Evolutionary conservation across 1,140 invertebrate species (phyloP).

Genomic region (Tribolium castaneum): DNA sequence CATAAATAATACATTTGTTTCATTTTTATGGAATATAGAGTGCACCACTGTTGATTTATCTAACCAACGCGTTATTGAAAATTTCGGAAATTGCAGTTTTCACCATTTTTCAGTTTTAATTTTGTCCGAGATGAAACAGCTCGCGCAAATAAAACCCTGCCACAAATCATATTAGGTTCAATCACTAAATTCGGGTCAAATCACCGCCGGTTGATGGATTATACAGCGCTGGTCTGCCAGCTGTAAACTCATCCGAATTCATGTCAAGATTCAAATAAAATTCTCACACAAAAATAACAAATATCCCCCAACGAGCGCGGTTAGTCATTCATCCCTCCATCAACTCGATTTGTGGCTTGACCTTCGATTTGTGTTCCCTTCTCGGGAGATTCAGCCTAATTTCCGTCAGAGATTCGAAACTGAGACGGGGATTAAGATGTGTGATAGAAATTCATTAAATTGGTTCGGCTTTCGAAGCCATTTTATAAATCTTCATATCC

Average conservation of each 20-base stretch:
- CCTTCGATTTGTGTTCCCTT: not conserved
- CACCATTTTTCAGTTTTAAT: not conserved
- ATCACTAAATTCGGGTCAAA: conserved; percentile 32
- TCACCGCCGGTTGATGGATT: conserved; percentile 21
- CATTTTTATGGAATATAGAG: not conserved
- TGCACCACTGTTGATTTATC: not conserved
- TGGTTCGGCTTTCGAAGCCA: not conserved
- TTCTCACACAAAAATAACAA: conserved; percentile 30
- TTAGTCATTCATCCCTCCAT: conserved; percentile 11
- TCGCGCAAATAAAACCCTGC: not conserved
- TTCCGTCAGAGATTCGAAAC: not conserved
- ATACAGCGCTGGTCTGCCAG: not conserved
- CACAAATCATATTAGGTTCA: conserved; percentile 20
- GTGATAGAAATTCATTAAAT: not conserved
- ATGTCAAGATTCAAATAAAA: conserved; percentile 28
- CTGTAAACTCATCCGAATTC: conserved; percentile 18
- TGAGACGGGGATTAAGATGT: not conserved
- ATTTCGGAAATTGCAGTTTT: not conserved
- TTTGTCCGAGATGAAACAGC: not conserved
- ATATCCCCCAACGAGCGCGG: conserved; percentile 10
- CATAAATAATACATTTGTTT: not conserved
- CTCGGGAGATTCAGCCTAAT: not conserved
- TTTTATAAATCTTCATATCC: conserved; percentile 8
- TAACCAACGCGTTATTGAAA: not conserved
- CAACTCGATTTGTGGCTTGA: not conserved